Base-by-base conservation (phyloP, 64 coral and sea anemone species). In the Anthopleura sola region DNA sequence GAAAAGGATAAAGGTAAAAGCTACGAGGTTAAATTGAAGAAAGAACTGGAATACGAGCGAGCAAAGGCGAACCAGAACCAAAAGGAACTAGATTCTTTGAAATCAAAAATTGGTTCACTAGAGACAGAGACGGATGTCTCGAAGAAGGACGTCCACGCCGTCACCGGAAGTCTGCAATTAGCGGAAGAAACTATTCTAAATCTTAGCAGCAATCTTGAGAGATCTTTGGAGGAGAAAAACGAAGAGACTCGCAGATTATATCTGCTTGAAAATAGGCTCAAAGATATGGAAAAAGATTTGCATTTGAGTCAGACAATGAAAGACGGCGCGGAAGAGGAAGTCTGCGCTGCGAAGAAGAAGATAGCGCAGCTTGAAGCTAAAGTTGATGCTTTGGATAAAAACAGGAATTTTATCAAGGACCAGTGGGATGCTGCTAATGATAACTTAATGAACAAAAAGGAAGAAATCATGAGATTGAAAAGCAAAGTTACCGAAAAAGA, bases 401-500 rank as follows among this genome's bases (percentile, higher is more conserved):
- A 86, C 16, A 85, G 82, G 55, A 81, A 80, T 20, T 29, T 78
- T 33, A 75, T 90, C 6, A 93, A 93, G 74, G 87, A 93, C 21
- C 71, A 93, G 36, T 60, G 90, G 0, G 76, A 86, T 36, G 46
- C 50, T 33, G 50, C 48, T 12, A 93, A 86, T 46, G 54, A 80
- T 33, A 90, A 90, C 31, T 39, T 86, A 46, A 47, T 93, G 11
- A 21, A n/a, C n/a, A 53, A 85, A 46, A 89, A 93, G 37, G 92
- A 93, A 44, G 68, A 90, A 39, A 75, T 79, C 5, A 93, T 93
- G 92, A 85, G 77, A 49, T 26, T 93, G 6, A 47, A 93, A 24
- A 90, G 87, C 44, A 81, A 90, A 82, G 32, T 93, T 50, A 69
- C 55, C 33, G 92, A 93, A 69, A 79, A 93, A n/a, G 86, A 90